Base-by-base conservation (phyloP, 92 coral and sea anemone species). In the Zoanthus gigantus region DNA sequence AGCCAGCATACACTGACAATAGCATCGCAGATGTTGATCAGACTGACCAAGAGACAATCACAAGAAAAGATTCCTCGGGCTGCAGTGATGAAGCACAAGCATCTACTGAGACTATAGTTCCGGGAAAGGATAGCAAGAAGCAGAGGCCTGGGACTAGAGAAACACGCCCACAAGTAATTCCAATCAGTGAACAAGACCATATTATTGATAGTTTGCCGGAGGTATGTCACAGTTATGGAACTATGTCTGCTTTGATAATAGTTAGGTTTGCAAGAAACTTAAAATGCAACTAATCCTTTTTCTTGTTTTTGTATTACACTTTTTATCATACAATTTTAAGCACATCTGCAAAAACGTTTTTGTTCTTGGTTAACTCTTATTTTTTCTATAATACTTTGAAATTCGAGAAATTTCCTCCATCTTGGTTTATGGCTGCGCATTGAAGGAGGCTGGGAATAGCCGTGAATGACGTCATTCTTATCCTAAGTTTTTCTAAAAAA, bases 131-230 rank as follows among this genome's bases (percentile, higher is more conserved):
- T 29, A 46, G 52, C 12, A 17, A 54, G 37, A 67, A 45, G 12
- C 85, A 81, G 57, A 60, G 74, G 60, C 45, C 85, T 47, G 47
- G 85, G 61, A 18, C 42, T 10, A 52, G 74, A 45, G 85, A 65
- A 32, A 28, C 85, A 44, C 85, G 60, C 14, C 66, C 46, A n/a
- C 85, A 45, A 68, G 60, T 81, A 61, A 66, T 81, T 4, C 85
- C 85, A 16, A 74, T 81, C 14, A 47, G 50, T 44, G 85, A 81
- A 65, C 75, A 81, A 68, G 85, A 81, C 11, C 74, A 81, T 16
- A 46, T 63, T 34, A 34, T 23, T 81, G 85, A 81, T 11, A 65
- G 57, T 42, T 50, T 81, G 45, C 85, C 85, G 23, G 85, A 81
- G 85, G 85, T 81, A 81, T 67, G 46, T 1, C 53, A 47, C 30